These are phyloP conservation scores for Tokudaia muenninki DNA, from an alignment of 2,797 vertebrate species.

Conservation along the genomic window DNA sequence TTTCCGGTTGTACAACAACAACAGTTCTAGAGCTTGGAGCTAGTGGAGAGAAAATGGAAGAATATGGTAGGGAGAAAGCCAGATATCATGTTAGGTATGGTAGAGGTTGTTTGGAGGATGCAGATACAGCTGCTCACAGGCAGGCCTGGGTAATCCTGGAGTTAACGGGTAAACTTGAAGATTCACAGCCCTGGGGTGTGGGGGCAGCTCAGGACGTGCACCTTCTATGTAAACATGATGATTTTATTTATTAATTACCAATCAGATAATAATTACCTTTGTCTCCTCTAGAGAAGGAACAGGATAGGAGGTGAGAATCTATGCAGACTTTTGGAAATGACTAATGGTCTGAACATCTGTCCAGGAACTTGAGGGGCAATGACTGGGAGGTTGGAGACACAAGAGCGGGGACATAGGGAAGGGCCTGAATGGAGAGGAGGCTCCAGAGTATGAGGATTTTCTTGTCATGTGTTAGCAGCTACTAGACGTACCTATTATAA, in stretches of 20 bases:
- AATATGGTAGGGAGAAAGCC: not conserved
- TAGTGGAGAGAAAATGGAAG: not conserved
- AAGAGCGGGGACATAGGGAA: not conserved
- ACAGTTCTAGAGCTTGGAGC: not conserved
- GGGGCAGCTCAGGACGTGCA: not conserved
- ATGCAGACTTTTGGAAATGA: not conserved
- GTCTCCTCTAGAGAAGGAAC: not conserved
- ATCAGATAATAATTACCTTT: not conserved
- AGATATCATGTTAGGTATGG: not conserved
- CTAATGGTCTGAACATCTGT: not conserved
- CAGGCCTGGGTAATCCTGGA: not conserved
- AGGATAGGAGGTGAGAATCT: not conserved
- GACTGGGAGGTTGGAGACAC: not conserved
- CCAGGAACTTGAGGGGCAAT: not conserved
- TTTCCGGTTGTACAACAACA: constrained; percentile 38
- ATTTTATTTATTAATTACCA: not conserved
- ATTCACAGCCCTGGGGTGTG: not conserved
- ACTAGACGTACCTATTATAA: not conserved
- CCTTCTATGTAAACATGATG: not conserved
- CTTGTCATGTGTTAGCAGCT: not conserved
- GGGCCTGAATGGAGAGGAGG: too few relatives aligned
- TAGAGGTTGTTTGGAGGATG: not conserved
- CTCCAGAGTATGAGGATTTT: not conserved
- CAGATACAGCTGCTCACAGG: not conserved
- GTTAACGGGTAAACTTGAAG: not conserved